These are phyloP conservation scores for Stenodema calcarata DNA, from an alignment of 2,888 invertebrate genomes.

Conservation along the genomic window DNA sequence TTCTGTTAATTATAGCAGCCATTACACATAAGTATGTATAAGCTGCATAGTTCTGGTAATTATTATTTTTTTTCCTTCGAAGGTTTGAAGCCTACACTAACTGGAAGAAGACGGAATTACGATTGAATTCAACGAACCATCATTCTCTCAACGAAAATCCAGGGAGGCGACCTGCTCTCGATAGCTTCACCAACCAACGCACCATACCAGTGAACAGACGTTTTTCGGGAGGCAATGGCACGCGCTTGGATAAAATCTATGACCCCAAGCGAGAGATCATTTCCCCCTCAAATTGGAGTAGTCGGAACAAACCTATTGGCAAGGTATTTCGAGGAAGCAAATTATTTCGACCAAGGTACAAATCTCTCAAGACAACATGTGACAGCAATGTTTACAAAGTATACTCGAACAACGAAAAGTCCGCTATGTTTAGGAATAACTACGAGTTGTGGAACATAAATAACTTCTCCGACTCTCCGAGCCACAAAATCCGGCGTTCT, in stretches of 20 bases:
- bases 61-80: neutral
- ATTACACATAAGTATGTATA: too few relatives aligned
- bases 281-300: neutral
- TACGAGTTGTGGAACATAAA: neutral
- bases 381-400: neutral
- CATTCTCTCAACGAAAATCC: neutral
- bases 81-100: neutral
- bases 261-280: neutral
- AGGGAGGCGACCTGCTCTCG: neutral
- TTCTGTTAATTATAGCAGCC: too few relatives aligned
- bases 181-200: neutral
- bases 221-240: neutral
- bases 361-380: neutral
- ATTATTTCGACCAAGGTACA: neutral
- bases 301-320: neutral
- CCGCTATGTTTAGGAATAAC: neutral
- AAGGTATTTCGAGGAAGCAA: neutral
- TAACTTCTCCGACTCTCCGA: neutral
- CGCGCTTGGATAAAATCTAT: neutral
- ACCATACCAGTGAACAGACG: neutral
- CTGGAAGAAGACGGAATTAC: neutral
- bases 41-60: too few relatives aligned
- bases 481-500: neutral
- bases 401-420: neutral
- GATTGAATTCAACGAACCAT: neutral